A percentile compares a stretch with the other conserved stretches of the same genome.
Conservation (phyloP, 1,140 invertebrate genomes). For the Drosophila arizonae region DNA sequence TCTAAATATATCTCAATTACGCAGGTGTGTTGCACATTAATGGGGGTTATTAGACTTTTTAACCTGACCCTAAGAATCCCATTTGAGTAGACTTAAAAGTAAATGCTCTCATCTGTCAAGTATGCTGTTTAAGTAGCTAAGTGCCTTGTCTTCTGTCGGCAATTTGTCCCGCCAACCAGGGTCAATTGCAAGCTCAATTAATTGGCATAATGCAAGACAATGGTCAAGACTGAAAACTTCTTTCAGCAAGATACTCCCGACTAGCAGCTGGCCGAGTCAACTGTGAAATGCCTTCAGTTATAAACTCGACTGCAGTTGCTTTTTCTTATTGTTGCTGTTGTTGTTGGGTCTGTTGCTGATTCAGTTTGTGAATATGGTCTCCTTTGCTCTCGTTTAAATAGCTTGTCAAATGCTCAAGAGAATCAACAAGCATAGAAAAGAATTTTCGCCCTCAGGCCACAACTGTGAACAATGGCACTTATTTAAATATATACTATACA, state of each 20-base stretch:
- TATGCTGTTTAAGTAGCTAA: not conserved
- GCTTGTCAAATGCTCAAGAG: constrained; percentile 58
- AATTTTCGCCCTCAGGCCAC: not conserved
- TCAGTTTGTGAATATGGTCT: constrained; percentile 56
- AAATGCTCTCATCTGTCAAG: no score
- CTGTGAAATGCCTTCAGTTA: constrained; percentile 51
- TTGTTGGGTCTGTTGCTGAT: constrained; percentile 50
- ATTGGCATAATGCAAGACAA: constrained; percentile 9
- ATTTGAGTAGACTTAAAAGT: not conserved
- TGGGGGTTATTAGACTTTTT: no score
- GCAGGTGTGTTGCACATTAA: no score
- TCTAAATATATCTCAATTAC: no score
- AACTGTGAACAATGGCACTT: not conserved
- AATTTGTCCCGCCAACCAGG: constrained; percentile 8
- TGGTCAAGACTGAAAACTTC: not conserved
- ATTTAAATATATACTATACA: no score
- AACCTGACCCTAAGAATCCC: no score
- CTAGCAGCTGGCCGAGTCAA: constrained; percentile 53
- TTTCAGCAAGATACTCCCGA: not conserved
- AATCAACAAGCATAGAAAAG: constrained; percentile 9
- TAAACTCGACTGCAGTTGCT: constrained; percentile 44
- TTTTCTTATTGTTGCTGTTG: constrained; percentile 35
- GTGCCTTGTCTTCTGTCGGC: not conserved
- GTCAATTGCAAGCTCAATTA: not conserved
- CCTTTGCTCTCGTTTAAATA: constrained; percentile 26